Evolutionary conservation across 2,113 vertebrate species (phyloP).

Genomic region (Pygathrix nemaeus): DNA sequence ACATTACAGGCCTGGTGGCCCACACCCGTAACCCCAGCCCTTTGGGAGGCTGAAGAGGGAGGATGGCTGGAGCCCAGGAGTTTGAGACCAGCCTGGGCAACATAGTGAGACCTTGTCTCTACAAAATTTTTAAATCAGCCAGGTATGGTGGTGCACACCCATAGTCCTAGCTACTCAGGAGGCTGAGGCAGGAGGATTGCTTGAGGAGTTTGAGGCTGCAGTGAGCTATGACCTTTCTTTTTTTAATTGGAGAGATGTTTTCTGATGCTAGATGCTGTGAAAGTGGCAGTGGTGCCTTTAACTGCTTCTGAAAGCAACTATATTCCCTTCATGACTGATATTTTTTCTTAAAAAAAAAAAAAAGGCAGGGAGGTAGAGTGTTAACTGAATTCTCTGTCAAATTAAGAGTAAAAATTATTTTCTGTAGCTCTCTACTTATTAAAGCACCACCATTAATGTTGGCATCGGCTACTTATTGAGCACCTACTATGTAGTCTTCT

Average conservation of each 20-base stretch:
- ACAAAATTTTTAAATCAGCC: not conserved
- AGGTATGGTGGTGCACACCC: no score
- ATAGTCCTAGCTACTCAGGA: no score
- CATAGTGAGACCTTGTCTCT: no score
- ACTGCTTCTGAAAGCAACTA: not conserved
- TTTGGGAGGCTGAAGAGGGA: no score
- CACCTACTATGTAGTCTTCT: not conserved
- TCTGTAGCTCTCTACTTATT: not conserved
- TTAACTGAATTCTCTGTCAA: not conserved
- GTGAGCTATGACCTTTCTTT: not conserved
- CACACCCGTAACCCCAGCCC: no score
- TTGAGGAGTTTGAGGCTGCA: no score
- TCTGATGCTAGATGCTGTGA: not conserved
- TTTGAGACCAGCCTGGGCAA: no score
- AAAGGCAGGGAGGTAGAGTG: not conserved
- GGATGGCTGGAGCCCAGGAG: no score
- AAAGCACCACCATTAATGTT: not conserved
- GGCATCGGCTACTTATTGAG: not conserved
- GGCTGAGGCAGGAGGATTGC: no score
- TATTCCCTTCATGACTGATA: not conserved
- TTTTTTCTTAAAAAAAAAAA: not conserved
- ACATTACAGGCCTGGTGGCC: not conserved
- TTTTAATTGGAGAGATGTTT: not conserved
- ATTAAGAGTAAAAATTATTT: slow-evolving; percentile 21
- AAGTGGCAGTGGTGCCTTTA: not conserved